phyloP scores from a whole-genome alignment of 2,888 invertebrate species.

The Cataglyphis rosenhaueri region DNA sequence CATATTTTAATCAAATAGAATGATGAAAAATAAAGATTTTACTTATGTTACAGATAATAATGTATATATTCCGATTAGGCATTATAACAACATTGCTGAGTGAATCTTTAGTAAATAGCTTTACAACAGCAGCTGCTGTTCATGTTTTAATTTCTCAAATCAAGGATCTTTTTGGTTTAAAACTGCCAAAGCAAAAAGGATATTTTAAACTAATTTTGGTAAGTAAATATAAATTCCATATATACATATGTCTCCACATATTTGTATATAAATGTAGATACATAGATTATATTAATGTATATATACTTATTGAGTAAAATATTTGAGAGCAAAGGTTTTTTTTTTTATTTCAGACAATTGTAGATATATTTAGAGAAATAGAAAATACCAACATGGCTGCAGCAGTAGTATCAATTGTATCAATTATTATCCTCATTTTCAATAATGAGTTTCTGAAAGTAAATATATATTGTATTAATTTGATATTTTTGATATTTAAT shows the following conservation, averaged over 20 bases:
- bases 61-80: slow-evolving; percentile 92
- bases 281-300: not conserved
- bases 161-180: slow-evolving; percentile 88
- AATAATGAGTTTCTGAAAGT: slow-evolving; percentile 90
- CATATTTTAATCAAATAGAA: not conserved
- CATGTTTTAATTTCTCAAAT: slow-evolving; percentile 94
- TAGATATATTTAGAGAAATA: slow-evolving; percentile 87
- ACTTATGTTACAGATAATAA: slow-evolving; percentile 87
- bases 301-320: slow-evolving; percentile 19
- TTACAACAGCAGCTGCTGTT: slow-evolving; percentile 95
- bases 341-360: slow-evolving; percentile 86
- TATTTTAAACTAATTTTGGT: slow-evolving; percentile 88
- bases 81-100: slow-evolving; percentile 92
- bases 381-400: slow-evolving; percentile 88
- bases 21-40: slow-evolving; percentile 13
- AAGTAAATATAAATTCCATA: slow-evolving; percentile 78
- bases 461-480: not conserved
- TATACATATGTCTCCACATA: not conserved
- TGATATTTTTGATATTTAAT: not conserved
- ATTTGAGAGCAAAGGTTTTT: not conserved
- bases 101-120: slow-evolving; percentile 94
- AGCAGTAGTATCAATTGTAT: slow-evolving; percentile 88
- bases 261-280: not conserved
- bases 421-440: slow-evolving; percentile 88
- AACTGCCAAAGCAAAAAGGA: slow-evolving; percentile 87